phyloP scores from a whole-genome alignment of 2,888 invertebrate species.

The Chrysina gloriosa region DNA sequence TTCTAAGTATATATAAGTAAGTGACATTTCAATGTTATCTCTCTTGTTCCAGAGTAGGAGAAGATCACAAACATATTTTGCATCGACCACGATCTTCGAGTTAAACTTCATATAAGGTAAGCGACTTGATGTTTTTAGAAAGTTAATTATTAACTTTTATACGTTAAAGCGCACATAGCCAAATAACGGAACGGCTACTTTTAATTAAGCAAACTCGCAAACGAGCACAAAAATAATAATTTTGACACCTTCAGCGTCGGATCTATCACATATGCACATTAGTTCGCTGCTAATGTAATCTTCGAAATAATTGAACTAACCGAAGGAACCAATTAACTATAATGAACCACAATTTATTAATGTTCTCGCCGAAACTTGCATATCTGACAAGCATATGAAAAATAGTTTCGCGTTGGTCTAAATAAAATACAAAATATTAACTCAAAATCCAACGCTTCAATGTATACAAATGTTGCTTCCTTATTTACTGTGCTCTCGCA shows the following conservation, averaged over 20 bases:
- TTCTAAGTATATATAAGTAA: too few species aligned
- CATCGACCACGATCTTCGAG: too few species aligned
- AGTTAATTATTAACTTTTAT: conserved; percentile 7
- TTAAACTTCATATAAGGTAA: too few species aligned
- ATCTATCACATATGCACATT: conserved; percentile 21
- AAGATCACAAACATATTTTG: too few species aligned
- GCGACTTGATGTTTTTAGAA: too few species aligned
- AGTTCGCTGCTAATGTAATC: conserved; percentile 20
- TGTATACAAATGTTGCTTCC: conserved; percentile 46
- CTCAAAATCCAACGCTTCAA: conserved; percentile 41
- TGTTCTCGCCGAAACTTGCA: conserved; percentile 29
- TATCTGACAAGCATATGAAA: conserved; percentile 32
- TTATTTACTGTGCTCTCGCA: conserved; percentile 44
- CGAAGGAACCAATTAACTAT: conserved; percentile 21
- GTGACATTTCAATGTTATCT: too few species aligned
- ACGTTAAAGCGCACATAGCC: neutral
- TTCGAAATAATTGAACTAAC: conserved; percentile 22
- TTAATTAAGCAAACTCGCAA: conserved; percentile 5
- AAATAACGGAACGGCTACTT: conserved; percentile 16
- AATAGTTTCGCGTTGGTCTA: conserved; percentile 32
- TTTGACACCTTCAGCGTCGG: conserved; percentile 23
- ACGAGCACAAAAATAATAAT: conserved; percentile 20
- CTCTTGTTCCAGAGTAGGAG: too few species aligned
- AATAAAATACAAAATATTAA: conserved; percentile 23
- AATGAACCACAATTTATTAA: conserved; percentile 26